Conservation (phyloP, 2,797 vertebrate genomes). For the Melanotaenia parkinsoni region DNA sequence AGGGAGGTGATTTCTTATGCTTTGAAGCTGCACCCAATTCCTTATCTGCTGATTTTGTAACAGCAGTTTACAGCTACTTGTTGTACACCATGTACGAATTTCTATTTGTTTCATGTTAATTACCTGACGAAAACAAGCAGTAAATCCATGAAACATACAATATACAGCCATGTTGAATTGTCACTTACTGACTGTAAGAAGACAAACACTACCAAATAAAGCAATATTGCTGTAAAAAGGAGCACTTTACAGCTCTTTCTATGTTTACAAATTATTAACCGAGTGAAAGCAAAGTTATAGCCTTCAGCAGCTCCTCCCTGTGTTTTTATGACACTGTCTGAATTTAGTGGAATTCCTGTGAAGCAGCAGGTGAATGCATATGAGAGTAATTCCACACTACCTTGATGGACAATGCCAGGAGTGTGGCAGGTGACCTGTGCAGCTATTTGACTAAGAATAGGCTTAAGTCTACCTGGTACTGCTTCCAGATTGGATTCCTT, state of each 20-base stretch:
- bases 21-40: not conserved
- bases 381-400: constrained; percentile 83
- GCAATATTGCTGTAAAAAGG: constrained; percentile 1
- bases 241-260: constrained; percentile 22
- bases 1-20: not conserved
- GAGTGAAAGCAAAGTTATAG: constrained; percentile 5
- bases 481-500: constrained; percentile 80
- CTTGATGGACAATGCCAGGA: constrained; percentile 73
- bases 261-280: constrained; percentile 17
- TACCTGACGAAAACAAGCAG: not conserved
- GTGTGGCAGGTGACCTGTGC: constrained; percentile 60
- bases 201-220: constrained; percentile 15
- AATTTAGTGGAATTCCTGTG: constrained; percentile 67
- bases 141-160: constrained; percentile 12
- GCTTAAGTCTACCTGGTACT: constrained; percentile 55
- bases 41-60: constrained; percentile 11
- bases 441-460: constrained; percentile 63
- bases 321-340: constrained; percentile 35
- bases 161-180: not conserved
- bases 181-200: not conserved
- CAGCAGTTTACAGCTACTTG: not conserved
- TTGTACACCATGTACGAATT: constrained; percentile 2
- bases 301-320: constrained; percentile 18
- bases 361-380: constrained; percentile 61
- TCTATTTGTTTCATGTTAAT: constrained; percentile 15